Evolutionary conservation across 2,113 vertebrate species (phyloP).

Genomic region (Mustela nigripes): DNA sequence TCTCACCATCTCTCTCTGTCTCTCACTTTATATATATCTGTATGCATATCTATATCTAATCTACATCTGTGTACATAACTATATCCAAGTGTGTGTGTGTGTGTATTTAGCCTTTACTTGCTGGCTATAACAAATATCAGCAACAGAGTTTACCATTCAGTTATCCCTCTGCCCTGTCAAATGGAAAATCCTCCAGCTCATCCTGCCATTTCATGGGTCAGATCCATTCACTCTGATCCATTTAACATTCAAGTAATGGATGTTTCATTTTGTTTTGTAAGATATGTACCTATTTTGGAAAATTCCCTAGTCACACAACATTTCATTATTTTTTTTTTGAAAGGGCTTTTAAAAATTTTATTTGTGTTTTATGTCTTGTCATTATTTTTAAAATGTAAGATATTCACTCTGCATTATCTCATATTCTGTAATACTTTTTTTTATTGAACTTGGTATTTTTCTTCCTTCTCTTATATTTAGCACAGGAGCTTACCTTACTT

Average conservation of each 20-base stretch:
- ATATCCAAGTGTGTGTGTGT: background rate
- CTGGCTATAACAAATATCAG: background rate
- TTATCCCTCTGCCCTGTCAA: background rate
- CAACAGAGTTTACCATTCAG: background rate
- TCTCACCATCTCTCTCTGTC: background rate
- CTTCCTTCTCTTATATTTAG: background rate
- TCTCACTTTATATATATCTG: background rate
- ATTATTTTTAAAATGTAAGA: background rate
- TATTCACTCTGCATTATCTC: background rate
- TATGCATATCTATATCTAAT: background rate
- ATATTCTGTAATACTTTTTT: background rate
- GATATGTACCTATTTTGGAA: background rate
- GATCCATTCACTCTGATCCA: background rate
- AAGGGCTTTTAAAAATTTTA: no score
- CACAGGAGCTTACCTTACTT: background rate
- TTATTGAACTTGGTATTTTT: background rate
- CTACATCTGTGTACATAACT: background rate
- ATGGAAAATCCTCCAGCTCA: background rate
- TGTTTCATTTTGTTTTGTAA: background rate
- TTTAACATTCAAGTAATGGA: background rate
- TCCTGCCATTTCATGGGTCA: background rate
- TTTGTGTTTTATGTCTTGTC: background rate
- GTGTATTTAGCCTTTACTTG: background rate
- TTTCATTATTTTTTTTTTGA: background rate
- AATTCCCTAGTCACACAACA: background rate